Conservation (phyloP, 2,797 vertebrate species). For the Saxicola maurus region DNA sequence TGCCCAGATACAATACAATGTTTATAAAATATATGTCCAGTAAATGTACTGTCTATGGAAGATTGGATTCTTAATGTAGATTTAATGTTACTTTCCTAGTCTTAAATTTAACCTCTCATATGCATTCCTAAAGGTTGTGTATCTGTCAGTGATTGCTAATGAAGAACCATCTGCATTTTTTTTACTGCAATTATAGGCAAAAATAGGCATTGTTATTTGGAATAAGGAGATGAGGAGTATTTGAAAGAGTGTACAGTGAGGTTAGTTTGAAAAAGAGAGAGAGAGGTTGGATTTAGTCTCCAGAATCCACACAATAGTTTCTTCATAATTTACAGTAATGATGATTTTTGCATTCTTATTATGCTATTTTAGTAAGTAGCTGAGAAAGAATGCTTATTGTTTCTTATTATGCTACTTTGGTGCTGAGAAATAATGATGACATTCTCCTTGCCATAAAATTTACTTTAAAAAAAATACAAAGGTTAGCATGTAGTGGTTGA, state of each 20-base stretch:
- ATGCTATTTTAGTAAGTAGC: not conserved
- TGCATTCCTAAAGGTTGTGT: not conserved
- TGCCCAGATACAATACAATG: not conserved
- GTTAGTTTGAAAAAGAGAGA: not conserved
- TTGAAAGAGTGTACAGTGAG: not conserved
- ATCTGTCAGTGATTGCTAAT: not conserved
- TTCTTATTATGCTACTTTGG: not conserved
- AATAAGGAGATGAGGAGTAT: not conserved
- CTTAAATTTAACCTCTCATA: not conserved
- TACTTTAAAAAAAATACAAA: not conserved
- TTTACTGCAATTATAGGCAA: not conserved
- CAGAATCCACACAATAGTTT: not conserved
- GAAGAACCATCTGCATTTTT: not conserved
- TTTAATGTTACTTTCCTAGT: not conserved
- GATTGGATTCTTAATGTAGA: not conserved
- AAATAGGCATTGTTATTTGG: not conserved
- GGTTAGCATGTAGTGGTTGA: not conserved
- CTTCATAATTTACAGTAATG: not conserved
- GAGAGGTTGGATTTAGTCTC: not conserved
- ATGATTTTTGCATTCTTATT: not conserved
- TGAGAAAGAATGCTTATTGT: not conserved
- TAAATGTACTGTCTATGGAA: not conserved
- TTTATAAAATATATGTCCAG: not conserved
- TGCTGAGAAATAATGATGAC: not conserved
- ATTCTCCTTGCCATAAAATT: not conserved